Percentiles rank a stretch among this genome's conserved stretches.
phyloP scores from a whole-genome alignment of 2,113 vertebrate genomes.

The Garra rufa region DNA sequence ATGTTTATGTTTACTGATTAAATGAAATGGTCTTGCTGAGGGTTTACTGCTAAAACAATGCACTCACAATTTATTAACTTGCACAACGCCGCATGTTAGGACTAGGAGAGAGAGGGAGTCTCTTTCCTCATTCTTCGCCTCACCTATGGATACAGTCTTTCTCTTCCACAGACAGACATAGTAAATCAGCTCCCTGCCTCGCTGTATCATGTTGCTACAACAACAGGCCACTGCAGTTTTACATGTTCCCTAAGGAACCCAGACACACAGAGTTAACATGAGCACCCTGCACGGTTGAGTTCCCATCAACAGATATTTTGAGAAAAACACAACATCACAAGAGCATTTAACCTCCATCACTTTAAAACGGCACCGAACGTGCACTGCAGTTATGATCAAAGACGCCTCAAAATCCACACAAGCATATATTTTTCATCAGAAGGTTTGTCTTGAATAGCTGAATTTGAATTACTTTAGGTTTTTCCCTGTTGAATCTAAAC shows the following conservation, averaged over 20 bases:
- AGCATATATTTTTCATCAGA: background rate
- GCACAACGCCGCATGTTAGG: background rate
- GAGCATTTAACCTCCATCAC: background rate
- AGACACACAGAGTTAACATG: background rate
- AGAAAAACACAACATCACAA: background rate
- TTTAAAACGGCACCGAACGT: background rate
- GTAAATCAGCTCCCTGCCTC: slow-evolving; percentile 10
- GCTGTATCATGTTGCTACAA: slow-evolving; percentile 13
- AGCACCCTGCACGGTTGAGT: background rate
- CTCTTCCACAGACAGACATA: background rate
- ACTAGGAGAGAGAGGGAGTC: background rate
- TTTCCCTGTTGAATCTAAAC: background rate
- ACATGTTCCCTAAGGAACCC: slow-evolving; percentile 16
- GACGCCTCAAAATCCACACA: background rate
- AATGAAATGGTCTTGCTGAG: background rate
- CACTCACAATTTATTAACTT: background rate
- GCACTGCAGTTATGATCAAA: background rate
- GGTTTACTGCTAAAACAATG: background rate
- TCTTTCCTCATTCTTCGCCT: slow-evolving; percentile 17
- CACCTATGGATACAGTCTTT: slow-evolving; percentile 31
- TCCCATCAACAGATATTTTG: background rate
- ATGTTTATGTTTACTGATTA: background rate
- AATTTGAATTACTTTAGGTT: background rate
- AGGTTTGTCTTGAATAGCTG: background rate
- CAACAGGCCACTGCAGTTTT: slow-evolving; percentile 7